phyloP scores from a whole-genome alignment of 1,140 invertebrate genomes.

The Melanaphis sacchari region DNA sequence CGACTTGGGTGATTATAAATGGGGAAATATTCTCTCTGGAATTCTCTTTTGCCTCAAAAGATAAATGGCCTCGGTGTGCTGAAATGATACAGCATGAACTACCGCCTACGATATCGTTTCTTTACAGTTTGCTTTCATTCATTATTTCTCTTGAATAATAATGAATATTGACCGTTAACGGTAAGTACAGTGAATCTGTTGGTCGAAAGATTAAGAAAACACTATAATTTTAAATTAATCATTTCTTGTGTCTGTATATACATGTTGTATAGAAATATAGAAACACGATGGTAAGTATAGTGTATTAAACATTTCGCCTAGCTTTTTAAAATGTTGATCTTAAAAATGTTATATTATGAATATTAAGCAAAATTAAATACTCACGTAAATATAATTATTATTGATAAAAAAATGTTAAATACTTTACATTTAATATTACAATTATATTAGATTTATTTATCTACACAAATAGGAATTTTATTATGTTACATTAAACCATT shows the following conservation, averaged over 20 bases:
- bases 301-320: not conserved
- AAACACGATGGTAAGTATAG: not conserved
- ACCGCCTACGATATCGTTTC: not conserved
- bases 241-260: not conserved
- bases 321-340: not conserved
- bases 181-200: not conserved
- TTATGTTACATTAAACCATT: not conserved
- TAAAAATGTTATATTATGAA: not conserved
- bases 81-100: not conserved
- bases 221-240: not conserved
- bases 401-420: not conserved
- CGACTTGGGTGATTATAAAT: conserved; percentile 38
- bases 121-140: not conserved
- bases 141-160: not conserved
- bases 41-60: not conserved
- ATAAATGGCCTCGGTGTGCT: not conserved
- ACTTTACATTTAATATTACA: not conserved
- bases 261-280: not conserved
- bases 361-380: not conserved
- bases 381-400: not conserved
- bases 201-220: not conserved
- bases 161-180: not conserved
- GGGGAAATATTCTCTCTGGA: conserved; percentile 28
- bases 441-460: not conserved
- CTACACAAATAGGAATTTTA: not conserved